Conservation (phyloP, 2,113 vertebrate genomes). For the Chlamydotis undulata region DNA sequence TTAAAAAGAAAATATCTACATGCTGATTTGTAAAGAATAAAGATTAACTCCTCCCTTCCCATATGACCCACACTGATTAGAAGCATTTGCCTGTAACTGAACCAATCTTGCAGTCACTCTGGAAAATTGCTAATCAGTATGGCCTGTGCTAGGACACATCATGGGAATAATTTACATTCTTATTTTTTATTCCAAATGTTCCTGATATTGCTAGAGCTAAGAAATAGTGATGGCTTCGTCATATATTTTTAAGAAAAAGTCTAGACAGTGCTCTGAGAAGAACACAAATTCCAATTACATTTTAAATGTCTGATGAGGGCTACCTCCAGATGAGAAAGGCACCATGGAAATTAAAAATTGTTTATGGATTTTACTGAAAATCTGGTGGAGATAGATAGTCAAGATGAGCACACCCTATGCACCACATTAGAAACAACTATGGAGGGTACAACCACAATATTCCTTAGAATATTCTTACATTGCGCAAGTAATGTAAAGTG, state of each 20-base stretch:
- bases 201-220: background rate
- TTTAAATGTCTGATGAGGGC: background rate
- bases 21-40: background rate
- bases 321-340: background rate
- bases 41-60: background rate
- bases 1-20: constrained; percentile 31
- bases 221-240: background rate
- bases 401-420: background rate
- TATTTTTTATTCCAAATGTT: background rate
- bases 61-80: background rate
- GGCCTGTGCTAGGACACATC: background rate
- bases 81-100: background rate
- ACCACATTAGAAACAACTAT: background rate
- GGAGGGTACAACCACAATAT: background rate
- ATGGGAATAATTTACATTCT: background rate
- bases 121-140: background rate
- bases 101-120: background rate
- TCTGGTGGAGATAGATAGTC: background rate
- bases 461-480: background rate
- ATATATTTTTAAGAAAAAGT: background rate
- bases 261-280: background rate
- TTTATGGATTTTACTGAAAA: background rate
- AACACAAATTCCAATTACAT: background rate
- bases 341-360: background rate
- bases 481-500: background rate